Conservation (phyloP, 2,113 vertebrate genomes). For the Daubentonia madagascariensis region DNA sequence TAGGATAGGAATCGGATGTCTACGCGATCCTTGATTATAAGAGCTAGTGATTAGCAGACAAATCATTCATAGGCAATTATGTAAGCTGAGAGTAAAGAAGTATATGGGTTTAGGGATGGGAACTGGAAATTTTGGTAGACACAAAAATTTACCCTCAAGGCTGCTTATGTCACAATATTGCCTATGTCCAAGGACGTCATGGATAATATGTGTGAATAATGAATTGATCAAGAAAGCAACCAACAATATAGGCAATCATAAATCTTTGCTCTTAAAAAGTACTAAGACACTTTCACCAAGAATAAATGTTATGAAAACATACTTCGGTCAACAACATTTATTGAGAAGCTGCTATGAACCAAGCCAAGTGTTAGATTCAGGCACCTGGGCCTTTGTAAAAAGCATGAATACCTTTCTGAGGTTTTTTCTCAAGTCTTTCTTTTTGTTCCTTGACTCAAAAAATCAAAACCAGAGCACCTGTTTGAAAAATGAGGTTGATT, state of each 20-base stretch:
- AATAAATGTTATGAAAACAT: neutral
- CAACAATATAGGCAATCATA: neutral
- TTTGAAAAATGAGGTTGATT: conserved; percentile 56
- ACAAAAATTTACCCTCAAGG: neutral
- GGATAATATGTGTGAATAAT: neutral
- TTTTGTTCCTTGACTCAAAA: neutral
- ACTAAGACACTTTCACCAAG: neutral
- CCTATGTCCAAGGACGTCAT: neutral
- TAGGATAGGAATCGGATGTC: neutral
- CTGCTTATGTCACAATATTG: neutral
- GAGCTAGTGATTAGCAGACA: neutral
- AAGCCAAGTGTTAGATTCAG: neutral
- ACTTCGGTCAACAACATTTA: neutral
- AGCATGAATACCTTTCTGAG: neutral
- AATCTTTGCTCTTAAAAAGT: conserved; percentile 10
- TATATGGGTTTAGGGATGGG: neutral
- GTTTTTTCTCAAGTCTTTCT: neutral
- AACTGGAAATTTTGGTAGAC: neutral
- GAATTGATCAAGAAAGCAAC: neutral
- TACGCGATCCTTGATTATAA: neutral
- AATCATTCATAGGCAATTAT: neutral
- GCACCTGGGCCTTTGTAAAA: neutral
- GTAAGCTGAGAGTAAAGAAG: neutral
- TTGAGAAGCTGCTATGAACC: neutral
- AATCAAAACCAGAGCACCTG: neutral